Percentiles rank a stretch among this genome's conserved stretches.
phyloP scores from a whole-genome alignment of 2,797 vertebrate species.

The Eremophila alpestris region DNA sequence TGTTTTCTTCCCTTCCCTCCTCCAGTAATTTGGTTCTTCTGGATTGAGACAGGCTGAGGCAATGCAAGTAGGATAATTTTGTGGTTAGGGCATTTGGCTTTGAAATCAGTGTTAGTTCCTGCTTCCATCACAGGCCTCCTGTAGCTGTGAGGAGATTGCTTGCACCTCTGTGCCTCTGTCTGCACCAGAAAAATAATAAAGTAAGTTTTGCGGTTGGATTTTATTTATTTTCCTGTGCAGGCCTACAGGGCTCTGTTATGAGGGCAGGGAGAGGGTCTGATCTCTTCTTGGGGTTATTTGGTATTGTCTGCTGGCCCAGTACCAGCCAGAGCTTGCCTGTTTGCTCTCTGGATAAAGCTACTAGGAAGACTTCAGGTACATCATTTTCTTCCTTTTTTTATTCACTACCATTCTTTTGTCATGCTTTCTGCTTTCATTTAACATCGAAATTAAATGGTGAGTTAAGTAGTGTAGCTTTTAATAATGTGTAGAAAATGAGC shows the following conservation, averaged over 20 bases:
- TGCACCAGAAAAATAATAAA: neutral
- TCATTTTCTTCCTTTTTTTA: neutral
- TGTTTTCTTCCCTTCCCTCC: neutral
- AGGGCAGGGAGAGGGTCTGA: neutral
- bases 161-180: neutral
- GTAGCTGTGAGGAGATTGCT: neutral
- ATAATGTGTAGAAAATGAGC: neutral
- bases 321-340: neutral
- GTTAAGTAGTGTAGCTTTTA: slow-evolving; percentile 5
- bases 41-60: neutral
- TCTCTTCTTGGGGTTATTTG: neutral
- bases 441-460: neutral
- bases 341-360: neutral
- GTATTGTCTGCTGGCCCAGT: neutral
- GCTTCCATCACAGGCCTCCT: neutral
- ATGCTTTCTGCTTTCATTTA: slow-evolving; percentile 14
- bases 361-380: neutral
- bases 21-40: neutral
- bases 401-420: neutral
- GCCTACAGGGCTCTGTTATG: neutral
- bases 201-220: neutral
- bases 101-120: neutral
- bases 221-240: neutral
- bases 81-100: neutral
- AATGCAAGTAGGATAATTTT: neutral